Percentiles rank a stretch among this genome's conserved stretches.
Conservation (phyloP, 30 jellyfish, hydroid and myxozoan species). For the Catostylus mosaicus region DNA sequence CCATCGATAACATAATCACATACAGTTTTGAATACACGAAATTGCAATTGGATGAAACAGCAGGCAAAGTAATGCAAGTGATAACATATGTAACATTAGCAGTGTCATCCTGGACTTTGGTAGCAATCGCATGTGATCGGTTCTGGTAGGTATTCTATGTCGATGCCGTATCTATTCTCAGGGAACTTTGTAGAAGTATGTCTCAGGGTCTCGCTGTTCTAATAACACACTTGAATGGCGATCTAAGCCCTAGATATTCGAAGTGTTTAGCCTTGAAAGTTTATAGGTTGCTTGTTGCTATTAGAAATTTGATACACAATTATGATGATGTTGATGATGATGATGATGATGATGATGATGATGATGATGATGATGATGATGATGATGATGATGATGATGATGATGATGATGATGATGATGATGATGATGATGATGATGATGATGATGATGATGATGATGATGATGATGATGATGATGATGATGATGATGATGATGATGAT, state of each 20-base stretch:
- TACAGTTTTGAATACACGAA: not conserved
- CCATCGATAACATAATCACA: not conserved
- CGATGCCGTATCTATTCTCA: not conserved
- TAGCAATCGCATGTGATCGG: constrained; percentile 19
- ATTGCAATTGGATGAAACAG: constrained; percentile 1
- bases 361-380: too few relatives aligned
- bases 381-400: too few relatives aligned
- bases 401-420: too few relatives aligned
- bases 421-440: too few relatives aligned
- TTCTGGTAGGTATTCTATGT: constrained; percentile 7
- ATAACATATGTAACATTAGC: constrained; percentile 4
- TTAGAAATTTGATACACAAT: too few relatives aligned
- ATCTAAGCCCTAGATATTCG: not conserved
- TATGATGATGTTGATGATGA: not conserved
- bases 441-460: too few relatives aligned
- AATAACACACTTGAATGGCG: not conserved
- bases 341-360: too few relatives aligned
- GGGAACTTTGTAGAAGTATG: not conserved
- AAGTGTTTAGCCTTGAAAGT: not conserved
- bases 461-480: too few relatives aligned
- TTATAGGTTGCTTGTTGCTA: too few relatives aligned
- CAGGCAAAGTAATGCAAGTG: not conserved
- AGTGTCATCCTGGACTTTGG: constrained; percentile 36
- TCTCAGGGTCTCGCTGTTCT: not conserved
- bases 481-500: too few relatives aligned